phyloP scores from a whole-genome alignment of 2,797 vertebrate species.

The Semaprochilodus insignis region DNA sequence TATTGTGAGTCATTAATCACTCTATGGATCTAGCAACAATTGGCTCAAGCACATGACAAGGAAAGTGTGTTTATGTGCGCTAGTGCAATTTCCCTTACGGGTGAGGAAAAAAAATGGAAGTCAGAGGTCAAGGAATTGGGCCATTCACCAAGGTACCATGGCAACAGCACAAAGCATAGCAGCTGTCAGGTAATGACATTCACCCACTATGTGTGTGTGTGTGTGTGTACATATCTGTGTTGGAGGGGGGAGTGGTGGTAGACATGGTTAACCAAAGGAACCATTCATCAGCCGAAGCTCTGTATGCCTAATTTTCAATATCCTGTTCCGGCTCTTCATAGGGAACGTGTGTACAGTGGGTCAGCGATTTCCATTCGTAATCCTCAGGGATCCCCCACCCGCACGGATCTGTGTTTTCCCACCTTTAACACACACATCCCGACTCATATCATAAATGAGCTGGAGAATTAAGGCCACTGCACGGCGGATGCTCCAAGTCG shows the following conservation, averaged over 20 bases:
- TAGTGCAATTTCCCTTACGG: constrained; percentile 28
- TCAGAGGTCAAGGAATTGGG: constrained; percentile 59
- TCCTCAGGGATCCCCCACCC: background rate
- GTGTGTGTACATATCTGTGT: constrained; percentile 8
- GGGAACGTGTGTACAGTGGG: background rate
- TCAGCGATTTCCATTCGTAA: background rate
- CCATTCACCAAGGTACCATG: constrained; percentile 63
- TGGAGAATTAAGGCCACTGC: too few relatives aligned
- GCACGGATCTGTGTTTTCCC: too few relatives aligned
- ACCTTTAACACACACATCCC: too few relatives aligned
- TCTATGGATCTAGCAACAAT: constrained; percentile 18
- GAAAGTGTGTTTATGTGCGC: constrained; percentile 33
- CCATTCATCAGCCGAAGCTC: constrained; percentile 53
- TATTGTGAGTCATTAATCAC: background rate
- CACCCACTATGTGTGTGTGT: constrained; percentile 39
- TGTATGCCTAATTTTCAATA: constrained; percentile 24
- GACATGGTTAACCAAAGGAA: constrained; percentile 50
- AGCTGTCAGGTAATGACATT: constrained; percentile 67
- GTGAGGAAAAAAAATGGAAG: constrained; percentile 60
- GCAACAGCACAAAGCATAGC: constrained; percentile 64
- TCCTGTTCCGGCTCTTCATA: background rate
- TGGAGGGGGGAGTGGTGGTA: background rate
- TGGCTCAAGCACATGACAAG: constrained; percentile 53
- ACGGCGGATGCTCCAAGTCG: too few relatives aligned
- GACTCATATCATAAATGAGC: too few relatives aligned